Evolutionary conservation across 2,113 vertebrate species (phyloP), one percentile per base, ranked within the genome.

Genomic region (Coreoperca whiteheadi): DNA sequence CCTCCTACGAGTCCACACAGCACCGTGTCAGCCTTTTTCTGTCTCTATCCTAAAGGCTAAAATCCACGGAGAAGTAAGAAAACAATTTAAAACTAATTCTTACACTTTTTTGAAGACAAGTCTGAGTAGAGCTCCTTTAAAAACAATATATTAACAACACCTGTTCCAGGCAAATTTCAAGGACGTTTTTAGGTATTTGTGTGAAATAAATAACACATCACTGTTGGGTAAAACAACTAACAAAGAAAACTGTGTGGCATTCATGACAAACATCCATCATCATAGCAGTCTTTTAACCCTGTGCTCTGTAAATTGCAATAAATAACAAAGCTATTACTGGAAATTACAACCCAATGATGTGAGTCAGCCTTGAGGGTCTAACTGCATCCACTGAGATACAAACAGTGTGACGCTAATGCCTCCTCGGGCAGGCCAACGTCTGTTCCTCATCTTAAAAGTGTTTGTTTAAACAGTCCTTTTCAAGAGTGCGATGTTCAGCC

Each of bases 401-500:
- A 76, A 77, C 81, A 53, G 32, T 67, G 48, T 43, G 71, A 79
- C 66, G 74, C 53, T 60, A 21, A 79, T 53, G 66, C 37, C 67
- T 82, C 86, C 81, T 79, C 57, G 16, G 67, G 74, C 81, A 41
- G 81, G 39, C 70, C 54, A 69, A 60, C 50, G 16, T 81, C 83
- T 79, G 68, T 73, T 82, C 46, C 56, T 59, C 66, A 37, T 74
- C 74, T 76, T 74, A 76, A 81, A 77, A 15, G 6, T 75, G 85
- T 85, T 87, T 63, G 61, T 87, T 88, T 87, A 84, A 89, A 70
- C 39, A 67, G 82, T 76, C 65, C 71, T 85, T 84, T 70, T 75
- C 64, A 83, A 80, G 70, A 84, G 65, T 56, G 83, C 61, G 16
- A 77, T 80, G 86, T 84, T 89, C 88, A 76, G 88, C 87, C 81